Evolutionary conservation across 2,113 vertebrate species (phyloP).

Genomic region (Crotophaga sulcirostris): DNA sequence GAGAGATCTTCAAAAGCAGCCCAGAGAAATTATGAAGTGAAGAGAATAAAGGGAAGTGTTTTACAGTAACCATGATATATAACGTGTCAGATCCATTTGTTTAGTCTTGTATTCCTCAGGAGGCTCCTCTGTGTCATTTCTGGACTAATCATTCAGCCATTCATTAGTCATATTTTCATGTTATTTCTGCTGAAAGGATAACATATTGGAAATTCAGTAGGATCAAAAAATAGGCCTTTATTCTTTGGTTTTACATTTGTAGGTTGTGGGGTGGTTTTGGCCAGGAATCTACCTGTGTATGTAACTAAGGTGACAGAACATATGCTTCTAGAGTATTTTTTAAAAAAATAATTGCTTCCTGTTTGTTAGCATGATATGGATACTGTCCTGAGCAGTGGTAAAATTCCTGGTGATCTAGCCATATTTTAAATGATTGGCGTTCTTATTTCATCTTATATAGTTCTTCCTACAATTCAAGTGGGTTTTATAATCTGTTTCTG

Average conservation of each 20-base stretch:
- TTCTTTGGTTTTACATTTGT: neutral
- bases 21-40: neutral
- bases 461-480: neutral
- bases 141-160: neutral
- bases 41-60: neutral
- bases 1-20: neutral
- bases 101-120: neutral
- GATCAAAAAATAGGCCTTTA: neutral
- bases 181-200: neutral
- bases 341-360: neutral
- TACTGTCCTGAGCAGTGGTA: neutral
- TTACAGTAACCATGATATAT: neutral
- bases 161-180: neutral
- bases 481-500: neutral
- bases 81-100: neutral
- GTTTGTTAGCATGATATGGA: neutral
- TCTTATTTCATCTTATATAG: neutral
- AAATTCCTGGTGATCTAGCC: neutral
- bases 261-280: rapidly evolving
- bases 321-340: neutral
- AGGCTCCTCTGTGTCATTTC: neutral
- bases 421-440: neutral
- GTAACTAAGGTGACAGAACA: neutral
- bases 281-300: neutral
- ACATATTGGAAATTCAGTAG: neutral